phyloP scores from a whole-genome alignment of 2,113 vertebrate genomes.

The Lophochroa leadbeateri region DNA sequence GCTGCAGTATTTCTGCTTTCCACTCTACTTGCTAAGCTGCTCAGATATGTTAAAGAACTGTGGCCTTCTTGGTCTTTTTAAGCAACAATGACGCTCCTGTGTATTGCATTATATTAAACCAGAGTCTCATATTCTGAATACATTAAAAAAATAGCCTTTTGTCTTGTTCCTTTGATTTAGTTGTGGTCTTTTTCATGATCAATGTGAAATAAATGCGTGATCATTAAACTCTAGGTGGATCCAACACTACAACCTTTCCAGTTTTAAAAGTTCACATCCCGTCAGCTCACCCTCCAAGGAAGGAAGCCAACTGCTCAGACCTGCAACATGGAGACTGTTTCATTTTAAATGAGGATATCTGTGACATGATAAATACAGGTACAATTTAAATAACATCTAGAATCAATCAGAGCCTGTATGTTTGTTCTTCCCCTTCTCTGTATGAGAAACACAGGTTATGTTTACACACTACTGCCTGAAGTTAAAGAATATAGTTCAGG shows the following conservation, averaged over 20 bases:
- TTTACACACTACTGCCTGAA: not conserved
- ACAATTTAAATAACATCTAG: not conserved
- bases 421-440: not conserved
- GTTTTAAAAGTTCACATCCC: not conserved
- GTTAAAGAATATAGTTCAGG: not conserved
- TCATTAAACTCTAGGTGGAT: not conserved
- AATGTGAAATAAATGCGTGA: not conserved
- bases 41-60: not conserved
- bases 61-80: not conserved
- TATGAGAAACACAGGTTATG: not conserved
- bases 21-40: accelerated
- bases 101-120: not conserved
- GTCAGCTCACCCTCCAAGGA: not conserved
- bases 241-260: not conserved
- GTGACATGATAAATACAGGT: not conserved
- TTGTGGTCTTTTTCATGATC: not conserved
- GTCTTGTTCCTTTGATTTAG: not conserved
- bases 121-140: not conserved
- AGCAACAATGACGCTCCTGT: not conserved
- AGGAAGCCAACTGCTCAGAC: not conserved
- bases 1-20: not conserved
- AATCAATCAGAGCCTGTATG: not conserved
- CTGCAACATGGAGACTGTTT: not conserved
- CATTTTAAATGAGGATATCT: not conserved
- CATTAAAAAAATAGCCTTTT: not conserved